Percentiles rank a stretch among this genome's conserved stretches.
phyloP scores from a whole-genome alignment of 2,888 invertebrate species.

The Ennomos erosarius region DNA sequence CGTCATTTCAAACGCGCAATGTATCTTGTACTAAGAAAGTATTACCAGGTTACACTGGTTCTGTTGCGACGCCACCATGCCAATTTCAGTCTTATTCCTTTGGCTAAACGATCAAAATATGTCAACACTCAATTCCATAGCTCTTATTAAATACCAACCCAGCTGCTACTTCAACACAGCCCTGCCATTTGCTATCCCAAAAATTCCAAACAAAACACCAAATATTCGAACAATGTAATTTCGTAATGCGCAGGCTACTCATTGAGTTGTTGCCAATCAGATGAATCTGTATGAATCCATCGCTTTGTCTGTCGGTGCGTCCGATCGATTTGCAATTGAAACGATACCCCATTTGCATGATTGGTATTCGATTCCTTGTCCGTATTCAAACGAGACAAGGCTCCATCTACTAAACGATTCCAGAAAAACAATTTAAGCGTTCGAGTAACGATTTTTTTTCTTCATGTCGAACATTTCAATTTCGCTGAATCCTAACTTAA shows the following conservation, averaged over 20 bases:
- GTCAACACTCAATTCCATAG: no score
- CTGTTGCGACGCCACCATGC: no score
- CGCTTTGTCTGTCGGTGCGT: constrained; percentile 42
- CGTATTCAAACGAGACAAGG: background rate
- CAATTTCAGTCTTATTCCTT: no score
- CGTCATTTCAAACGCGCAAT: no score
- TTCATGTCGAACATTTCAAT: no score
- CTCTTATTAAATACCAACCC: background rate
- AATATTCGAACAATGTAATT: constrained; percentile 6
- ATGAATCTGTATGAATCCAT: constrained; percentile 36
- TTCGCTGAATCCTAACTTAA: no score
- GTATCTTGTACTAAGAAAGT: no score
- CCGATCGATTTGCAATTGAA: constrained; percentile 54
- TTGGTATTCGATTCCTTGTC: constrained; percentile 48
- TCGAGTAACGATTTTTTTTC: no score
- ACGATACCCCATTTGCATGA: constrained; percentile 59
- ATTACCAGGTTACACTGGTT: no score
- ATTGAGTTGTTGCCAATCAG: constrained; percentile 37
- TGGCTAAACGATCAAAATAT: no score
- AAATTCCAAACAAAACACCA: constrained; percentile 13
- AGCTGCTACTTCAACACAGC: constrained; percentile 4
- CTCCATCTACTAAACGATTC: background rate
- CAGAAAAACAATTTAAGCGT: background rate
- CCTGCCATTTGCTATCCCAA: background rate
- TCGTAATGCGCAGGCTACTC: constrained; percentile 15